A percentile compares a stretch with the other conserved stretches of the same genome.
phyloP scores from a whole-genome alignment of 2,113 vertebrate genomes.

The Pampusana beccarii region DNA sequence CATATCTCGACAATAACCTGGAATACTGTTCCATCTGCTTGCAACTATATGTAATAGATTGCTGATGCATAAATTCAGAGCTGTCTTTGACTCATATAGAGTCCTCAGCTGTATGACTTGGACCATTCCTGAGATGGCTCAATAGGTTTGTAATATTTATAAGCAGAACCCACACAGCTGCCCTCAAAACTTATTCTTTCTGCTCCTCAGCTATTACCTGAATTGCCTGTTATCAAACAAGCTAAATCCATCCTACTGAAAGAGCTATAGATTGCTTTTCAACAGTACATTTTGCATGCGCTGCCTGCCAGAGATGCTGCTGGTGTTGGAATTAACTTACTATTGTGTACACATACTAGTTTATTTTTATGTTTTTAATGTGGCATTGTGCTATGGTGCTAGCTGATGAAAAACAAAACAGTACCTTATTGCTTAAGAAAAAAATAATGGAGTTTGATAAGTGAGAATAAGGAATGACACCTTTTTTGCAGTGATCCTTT shows the following conservation, averaged over 20 bases:
- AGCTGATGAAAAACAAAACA: background rate
- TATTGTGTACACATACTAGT: background rate
- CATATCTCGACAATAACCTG: background rate
- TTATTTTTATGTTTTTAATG: background rate
- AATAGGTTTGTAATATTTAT: background rate
- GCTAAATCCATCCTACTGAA: background rate
- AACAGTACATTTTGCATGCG: rapidly evolving
- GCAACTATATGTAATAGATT: background rate
- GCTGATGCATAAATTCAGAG: background rate
- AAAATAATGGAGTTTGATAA: constrained; percentile 15
- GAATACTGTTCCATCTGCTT: background rate
- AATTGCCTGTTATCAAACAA: background rate
- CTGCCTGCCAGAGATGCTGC: background rate
- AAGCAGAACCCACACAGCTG: background rate
- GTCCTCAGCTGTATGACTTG: background rate
- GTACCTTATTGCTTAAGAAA: background rate
- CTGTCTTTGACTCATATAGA: background rate
- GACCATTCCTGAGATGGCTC: background rate
- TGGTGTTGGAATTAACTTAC: background rate
- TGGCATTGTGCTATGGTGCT: background rate
- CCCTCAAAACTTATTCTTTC: background rate
- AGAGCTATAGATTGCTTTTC: background rate
- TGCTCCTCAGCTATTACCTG: background rate
- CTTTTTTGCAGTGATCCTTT: background rate
- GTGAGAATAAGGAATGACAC: background rate